These are phyloP conservation scores for Myiagra hebetior DNA, from an alignment of 2,113 vertebrate species.

Conservation along the genomic window DNA sequence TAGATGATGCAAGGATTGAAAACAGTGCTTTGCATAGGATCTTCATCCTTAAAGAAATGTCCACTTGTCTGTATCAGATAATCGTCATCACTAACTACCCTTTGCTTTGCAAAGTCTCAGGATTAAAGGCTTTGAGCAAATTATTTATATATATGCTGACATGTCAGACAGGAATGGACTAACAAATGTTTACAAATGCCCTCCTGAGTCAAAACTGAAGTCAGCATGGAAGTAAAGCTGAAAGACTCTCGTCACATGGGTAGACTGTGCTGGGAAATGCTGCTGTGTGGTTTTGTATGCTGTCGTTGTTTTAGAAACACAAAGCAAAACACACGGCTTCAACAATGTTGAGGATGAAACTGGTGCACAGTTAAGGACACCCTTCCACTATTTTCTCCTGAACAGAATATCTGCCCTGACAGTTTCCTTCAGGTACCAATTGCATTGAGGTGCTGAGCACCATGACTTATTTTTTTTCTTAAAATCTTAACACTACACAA, in stretches of 20 bases:
- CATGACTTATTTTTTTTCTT: background rate
- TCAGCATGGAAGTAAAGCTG: background rate
- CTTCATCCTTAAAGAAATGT: background rate
- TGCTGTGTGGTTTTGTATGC: background rate
- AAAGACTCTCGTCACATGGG: fast-evolving
- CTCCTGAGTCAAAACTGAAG: background rate
- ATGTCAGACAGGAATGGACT: background rate
- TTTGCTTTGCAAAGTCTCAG: background rate
- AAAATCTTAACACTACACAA: background rate
- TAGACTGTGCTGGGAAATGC: background rate
- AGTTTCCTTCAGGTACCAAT: background rate
- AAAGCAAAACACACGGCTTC: background rate
- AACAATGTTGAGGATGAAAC: background rate
- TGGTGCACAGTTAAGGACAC: background rate
- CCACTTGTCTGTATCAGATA: background rate
- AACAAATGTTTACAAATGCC: background rate
- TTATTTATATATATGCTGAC: background rate
- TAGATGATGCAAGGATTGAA: background rate
- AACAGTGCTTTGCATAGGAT: background rate
- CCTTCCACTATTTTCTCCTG: background rate
- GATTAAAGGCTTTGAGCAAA: background rate
- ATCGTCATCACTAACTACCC: background rate
- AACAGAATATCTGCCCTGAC: background rate
- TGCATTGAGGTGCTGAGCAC: background rate
- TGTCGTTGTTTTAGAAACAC: background rate